phyloP scores from a whole-genome alignment of 2,797 vertebrate genomes.

The Epinephelus coioides region DNA sequence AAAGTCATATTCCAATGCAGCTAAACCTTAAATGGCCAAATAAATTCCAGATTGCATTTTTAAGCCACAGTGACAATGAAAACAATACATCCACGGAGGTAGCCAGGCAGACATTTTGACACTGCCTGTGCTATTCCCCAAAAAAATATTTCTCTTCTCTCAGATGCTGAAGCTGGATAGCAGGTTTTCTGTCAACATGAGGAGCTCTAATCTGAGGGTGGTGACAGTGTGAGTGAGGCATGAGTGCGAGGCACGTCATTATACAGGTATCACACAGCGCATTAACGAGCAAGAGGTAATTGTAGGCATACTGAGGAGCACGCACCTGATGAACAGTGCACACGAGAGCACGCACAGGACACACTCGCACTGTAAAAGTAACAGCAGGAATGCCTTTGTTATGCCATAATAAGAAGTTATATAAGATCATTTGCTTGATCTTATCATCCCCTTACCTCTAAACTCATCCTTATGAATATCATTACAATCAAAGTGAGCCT shows the following conservation, averaged over 20 bases:
- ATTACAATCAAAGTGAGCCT: background rate
- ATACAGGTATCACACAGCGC: constrained; percentile 50
- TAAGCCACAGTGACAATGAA: constrained; percentile 53
- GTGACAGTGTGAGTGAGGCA: constrained; percentile 39
- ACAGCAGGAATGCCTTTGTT: constrained; percentile 2
- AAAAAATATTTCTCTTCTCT: background rate
- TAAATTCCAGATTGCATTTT: constrained; percentile 59
- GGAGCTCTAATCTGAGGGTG: constrained; percentile 43
- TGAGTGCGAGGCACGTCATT: constrained; percentile 42
- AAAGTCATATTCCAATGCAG: constrained; percentile 55
- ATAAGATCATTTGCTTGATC: constrained; percentile 24
- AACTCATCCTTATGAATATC: constrained; percentile 13
- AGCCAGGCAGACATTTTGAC: constrained; percentile 44
- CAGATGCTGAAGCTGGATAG: constrained; percentile 39
- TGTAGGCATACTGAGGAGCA: background rate
- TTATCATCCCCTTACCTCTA: background rate
- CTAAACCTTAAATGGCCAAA: constrained; percentile 49
- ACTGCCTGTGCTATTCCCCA: constrained; percentile 18
- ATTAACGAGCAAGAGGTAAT: constrained; percentile 47
- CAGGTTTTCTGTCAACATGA: constrained; percentile 53
- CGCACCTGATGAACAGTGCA: background rate
- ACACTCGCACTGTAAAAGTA: background rate
- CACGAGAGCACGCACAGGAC: background rate
- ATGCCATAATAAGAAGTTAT: background rate
- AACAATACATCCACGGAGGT: constrained; percentile 60